Evolutionary conservation across 2,113 vertebrate genomes (phyloP).

Genomic region (Mellivora capensis): DNA sequence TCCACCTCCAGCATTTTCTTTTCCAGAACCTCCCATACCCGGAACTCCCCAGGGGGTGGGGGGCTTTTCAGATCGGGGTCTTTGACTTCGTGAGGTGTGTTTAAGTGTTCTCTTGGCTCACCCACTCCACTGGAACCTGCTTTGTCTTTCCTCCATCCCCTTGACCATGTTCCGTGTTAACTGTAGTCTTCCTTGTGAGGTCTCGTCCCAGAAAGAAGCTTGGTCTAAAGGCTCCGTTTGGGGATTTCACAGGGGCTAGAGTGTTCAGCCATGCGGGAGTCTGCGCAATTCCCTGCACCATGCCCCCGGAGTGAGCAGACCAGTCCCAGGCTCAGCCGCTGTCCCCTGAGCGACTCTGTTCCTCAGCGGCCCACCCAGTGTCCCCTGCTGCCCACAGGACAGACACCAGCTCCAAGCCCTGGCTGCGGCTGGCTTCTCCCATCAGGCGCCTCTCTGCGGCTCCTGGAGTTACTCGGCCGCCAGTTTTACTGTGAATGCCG

Average conservation of each 20-base stretch:
- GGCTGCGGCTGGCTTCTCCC: background rate
- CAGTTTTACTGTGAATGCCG: background rate
- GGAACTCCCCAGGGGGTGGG: accelerated
- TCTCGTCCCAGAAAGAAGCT: background rate
- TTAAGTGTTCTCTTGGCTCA: background rate
- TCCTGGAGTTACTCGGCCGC: background rate
- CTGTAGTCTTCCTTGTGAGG: background rate
- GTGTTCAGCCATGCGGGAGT: background rate
- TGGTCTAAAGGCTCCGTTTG: background rate
- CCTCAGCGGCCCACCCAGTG: background rate
- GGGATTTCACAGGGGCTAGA: background rate
- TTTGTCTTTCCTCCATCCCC: background rate
- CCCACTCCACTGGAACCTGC: background rate
- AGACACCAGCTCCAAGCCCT: background rate
- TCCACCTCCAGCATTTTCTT: background rate
- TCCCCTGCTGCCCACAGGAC: background rate
- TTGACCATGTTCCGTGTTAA: background rate
- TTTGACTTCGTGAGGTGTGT: background rate
- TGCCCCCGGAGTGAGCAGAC: background rate
- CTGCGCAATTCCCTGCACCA: accelerated
- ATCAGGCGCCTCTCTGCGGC: too few species aligned
- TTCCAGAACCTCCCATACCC: background rate
- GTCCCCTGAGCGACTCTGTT: background rate
- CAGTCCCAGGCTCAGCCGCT: background rate
- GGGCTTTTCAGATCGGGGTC: background rate